phyloP scores from a whole-genome alignment of 2,888 invertebrate species.

The Celastrina argiolus region DNA sequence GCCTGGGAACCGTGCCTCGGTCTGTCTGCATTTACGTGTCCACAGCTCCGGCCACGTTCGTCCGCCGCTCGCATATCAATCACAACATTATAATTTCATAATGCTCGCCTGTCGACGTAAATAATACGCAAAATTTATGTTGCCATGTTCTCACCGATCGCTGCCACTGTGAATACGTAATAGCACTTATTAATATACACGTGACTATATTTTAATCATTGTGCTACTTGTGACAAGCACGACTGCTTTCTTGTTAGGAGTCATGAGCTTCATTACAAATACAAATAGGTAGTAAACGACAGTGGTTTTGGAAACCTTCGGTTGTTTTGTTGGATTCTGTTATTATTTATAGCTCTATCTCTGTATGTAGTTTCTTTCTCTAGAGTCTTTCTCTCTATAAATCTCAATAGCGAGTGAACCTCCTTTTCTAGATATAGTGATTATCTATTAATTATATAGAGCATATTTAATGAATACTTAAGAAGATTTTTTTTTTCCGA shows the following conservation, averaged over 20 bases:
- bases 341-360: too few relatives aligned
- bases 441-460: too few relatives aligned
- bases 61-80: conserved; percentile 62
- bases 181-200: conserved; percentile 35
- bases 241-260: neutral
- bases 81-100: conserved; percentile 74
- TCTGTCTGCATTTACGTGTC: conserved; percentile 44
- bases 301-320: too few relatives aligned
- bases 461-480: too few relatives aligned
- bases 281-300: neutral
- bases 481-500: too few relatives aligned
- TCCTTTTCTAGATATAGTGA: too few relatives aligned
- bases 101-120: conserved; percentile 72
- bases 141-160: conserved; percentile 75
- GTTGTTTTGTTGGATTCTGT: too few relatives aligned
- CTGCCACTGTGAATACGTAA: conserved; percentile 66
- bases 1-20: conserved; percentile 34
- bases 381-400: too few relatives aligned
- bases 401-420: too few relatives aligned
- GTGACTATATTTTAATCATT: conserved; percentile 52
- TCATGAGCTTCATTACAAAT: neutral
- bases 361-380: too few relatives aligned
- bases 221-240: conserved; percentile 43
- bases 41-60: conserved; percentile 54
- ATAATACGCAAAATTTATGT: conserved; percentile 79